These are phyloP conservation scores for Pitta sordida DNA, from an alignment of 2,113 vertebrate genomes.

Conservation along the genomic window DNA sequence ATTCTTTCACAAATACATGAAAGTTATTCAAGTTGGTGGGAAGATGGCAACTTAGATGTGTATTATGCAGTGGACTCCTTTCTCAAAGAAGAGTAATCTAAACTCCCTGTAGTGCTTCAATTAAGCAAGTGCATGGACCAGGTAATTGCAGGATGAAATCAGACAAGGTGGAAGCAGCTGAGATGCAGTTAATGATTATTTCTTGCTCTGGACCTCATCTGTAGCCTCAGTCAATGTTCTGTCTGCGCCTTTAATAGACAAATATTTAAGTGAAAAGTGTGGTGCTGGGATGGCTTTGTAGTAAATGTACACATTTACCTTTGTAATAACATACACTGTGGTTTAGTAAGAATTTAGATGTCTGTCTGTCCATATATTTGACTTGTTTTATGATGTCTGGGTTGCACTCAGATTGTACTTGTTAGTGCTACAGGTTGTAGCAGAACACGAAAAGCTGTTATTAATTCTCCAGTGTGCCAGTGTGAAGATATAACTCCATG, in stretches of 20 bases:
- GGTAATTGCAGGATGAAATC: neutral
- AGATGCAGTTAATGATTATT: neutral
- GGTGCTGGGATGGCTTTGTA: neutral
- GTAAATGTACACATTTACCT: neutral
- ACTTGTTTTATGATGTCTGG: neutral
- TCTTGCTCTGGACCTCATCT: neutral
- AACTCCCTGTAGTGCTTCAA: neutral
- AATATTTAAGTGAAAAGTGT: neutral
- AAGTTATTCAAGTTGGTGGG: neutral
- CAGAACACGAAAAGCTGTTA: neutral
- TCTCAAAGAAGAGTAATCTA: neutral
- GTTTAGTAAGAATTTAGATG: neutral
- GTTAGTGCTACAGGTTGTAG: neutral
- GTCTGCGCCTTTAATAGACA: neutral
- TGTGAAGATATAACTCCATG: rapidly evolving
- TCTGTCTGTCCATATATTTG: neutral
- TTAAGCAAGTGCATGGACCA: neutral
- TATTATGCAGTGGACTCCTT: neutral
- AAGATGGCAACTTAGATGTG: neutral
- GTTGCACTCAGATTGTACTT: neutral
- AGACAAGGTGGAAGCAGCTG: neutral
- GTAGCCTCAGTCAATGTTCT: neutral
- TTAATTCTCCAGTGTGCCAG: neutral
- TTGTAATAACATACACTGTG: rapidly evolving
- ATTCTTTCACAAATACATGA: neutral